Conservation (phyloP, 2,888 invertebrate genomes). For the Noctua janthe region DNA sequence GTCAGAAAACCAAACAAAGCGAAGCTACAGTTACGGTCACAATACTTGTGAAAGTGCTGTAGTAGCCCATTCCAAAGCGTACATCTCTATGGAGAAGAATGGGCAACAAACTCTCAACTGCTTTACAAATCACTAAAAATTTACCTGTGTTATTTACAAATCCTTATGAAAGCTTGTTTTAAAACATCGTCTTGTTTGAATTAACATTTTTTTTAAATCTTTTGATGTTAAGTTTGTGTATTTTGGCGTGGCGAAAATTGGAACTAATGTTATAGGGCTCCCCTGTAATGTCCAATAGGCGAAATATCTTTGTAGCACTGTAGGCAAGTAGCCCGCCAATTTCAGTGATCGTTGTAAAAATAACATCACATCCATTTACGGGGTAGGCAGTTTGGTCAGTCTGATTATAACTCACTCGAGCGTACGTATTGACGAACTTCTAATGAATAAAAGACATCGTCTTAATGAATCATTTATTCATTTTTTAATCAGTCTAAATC, state of each 20-base stretch:
- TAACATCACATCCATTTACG: neutral
- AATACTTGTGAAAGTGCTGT: no score
- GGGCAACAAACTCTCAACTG: no score
- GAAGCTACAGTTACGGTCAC: no score
- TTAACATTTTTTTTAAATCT: no score
- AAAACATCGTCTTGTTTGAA: no score
- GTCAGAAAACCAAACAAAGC: no score
- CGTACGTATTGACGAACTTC: neutral
- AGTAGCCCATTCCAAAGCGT: no score
- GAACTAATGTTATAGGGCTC: neutral
- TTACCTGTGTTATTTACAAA: no score
- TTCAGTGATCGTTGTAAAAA: neutral
- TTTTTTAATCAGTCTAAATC: neutral
- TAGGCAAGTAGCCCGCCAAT: neutral
- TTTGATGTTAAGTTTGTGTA: neutral
- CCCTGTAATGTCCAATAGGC: neutral
- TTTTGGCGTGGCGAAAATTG: neutral
- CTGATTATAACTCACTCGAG: neutral
- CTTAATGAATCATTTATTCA: neutral
- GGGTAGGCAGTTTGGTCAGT: neutral
- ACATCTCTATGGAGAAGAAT: no score
- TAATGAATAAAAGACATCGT: neutral
- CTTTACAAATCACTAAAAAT: no score
- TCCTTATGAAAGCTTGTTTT: no score
- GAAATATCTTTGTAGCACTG: neutral